Evolutionary conservation across 1,140 invertebrate genomes (phyloP), one percentile per base, ranked within the genome.

Genomic region (Meloidogyne hapla): DNA sequence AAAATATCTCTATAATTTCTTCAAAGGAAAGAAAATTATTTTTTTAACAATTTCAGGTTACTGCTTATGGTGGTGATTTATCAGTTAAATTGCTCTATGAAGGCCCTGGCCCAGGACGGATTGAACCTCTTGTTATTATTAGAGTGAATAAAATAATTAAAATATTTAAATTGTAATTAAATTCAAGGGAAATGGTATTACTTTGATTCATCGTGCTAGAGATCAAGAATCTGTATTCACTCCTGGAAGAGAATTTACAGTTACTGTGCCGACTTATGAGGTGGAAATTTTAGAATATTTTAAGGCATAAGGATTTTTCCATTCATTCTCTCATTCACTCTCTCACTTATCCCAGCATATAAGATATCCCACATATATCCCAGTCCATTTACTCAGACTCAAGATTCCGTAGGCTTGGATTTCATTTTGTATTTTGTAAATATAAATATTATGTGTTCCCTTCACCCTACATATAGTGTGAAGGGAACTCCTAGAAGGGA

Each of bases 251-350:
- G 81, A 85, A 18, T 79, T 83, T 69, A 78, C 70, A 25, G 75
- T 86, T 63, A 75, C 73, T 2, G 70, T 86, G 21, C 85, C 86
- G 23, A 86, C 85, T 56, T 86, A 87, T 78, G 85, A 86, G 75
- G 83, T 84, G 63, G 23, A 40, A 2, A n/a, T 15, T 42, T 56
- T 18, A 23, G 25, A 66, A 5, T 45, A 66, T 78, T 33, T 33
- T 33, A 8, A 33, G 33, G n/a, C n/a, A n/a, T n/a, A n/a, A 13
- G 18, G 33, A 33, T 0, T n/a, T n/a, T 33, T 0, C 5, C 33
- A 33, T 4, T 33, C 0, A 33, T 33, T 33, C 33, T 33, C 33
- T 33, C 33, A 33, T 8, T 33, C 33, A 6, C 33, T 33, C 33
- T 6, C 33, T 33, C 33, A 33, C 33, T 33, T 8, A 33, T 33